These are phyloP conservation scores for Gymnocheta viridis DNA, from an alignment of 2,888 invertebrate species.

Conservation along the genomic window DNA sequence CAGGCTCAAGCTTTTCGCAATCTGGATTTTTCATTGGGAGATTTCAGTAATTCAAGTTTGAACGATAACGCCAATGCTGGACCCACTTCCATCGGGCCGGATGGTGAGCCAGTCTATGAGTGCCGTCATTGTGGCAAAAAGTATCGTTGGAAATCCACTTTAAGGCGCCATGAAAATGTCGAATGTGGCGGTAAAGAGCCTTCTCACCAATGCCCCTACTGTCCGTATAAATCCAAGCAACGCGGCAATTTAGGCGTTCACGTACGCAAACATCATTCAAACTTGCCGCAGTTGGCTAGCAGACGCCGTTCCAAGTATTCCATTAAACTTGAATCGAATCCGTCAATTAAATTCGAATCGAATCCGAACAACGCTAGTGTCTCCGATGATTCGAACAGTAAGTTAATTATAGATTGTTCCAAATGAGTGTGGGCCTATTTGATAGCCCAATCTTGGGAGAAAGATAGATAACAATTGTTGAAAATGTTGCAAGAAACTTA, in stretches of 20 bases:
- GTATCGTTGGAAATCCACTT: constrained; percentile 92
- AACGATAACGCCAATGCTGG: constrained; percentile 72
- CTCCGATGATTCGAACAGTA: constrained; percentile 77
- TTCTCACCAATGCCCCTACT: constrained; percentile 89
- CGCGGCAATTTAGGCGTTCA: constrained; percentile 91
- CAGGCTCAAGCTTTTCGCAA: constrained; percentile 75
- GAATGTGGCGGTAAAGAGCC: constrained; percentile 92
- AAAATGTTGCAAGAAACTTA: constrained; percentile 38
- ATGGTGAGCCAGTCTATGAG: constrained; percentile 79
- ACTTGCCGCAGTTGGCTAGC: constrained; percentile 79
- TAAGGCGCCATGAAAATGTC: constrained; percentile 90
- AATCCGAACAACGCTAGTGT: constrained; percentile 73
- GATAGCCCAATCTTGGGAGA: constrained; percentile 58
- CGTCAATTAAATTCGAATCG: constrained; percentile 74
- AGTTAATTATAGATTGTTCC: constrained; percentile 77
- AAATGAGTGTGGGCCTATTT: constrained; percentile 72
- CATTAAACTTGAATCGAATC: constrained; percentile 73
- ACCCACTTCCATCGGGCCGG: constrained; percentile 85
- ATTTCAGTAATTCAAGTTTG: constrained; percentile 71
- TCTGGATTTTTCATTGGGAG: constrained; percentile 79
- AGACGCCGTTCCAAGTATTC: constrained; percentile 80
- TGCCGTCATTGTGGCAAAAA: constrained; percentile 92
- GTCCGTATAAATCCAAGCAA: constrained; percentile 89
- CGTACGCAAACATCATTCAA: constrained; percentile 88
- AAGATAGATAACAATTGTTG: constrained; percentile 64